Percentiles rank a stretch among this genome's conserved stretches.
Conservation (phyloP, 2,113 vertebrate species). For the Phalacrocorax carbo region DNA sequence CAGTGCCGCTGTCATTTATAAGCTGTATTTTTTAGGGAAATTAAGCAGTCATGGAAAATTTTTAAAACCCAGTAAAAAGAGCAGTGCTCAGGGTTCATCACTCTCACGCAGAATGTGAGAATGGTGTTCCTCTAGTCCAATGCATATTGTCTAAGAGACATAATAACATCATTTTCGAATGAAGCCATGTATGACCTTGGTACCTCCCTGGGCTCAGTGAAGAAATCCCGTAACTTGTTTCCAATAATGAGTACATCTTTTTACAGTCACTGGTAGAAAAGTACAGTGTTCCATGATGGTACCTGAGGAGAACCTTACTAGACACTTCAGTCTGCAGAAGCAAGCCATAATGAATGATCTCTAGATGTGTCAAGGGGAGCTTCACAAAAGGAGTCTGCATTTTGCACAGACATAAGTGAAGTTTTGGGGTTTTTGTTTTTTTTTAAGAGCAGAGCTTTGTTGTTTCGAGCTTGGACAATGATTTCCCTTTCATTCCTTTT, state of each 20-base stretch:
- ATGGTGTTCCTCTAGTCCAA: neutral
- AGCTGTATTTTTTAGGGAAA: neutral
- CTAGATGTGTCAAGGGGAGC: neutral
- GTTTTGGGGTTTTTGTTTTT: neutral
- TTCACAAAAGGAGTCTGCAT: neutral
- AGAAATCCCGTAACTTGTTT: neutral
- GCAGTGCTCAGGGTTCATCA: neutral
- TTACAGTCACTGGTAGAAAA: neutral
- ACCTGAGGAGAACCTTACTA: neutral
- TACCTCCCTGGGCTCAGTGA: neutral
- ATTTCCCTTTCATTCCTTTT: neutral
- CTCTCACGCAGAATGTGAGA: neutral
- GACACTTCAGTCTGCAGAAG: neutral
- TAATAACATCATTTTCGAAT: neutral
- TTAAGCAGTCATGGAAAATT: neutral
- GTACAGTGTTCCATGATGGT: neutral
- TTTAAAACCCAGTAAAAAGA: neutral
- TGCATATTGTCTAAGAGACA: neutral
- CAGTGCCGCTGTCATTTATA: neutral
- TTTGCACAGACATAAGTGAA: neutral
- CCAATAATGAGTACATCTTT: neutral
- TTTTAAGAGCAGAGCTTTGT: neutral
- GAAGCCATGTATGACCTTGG: neutral
- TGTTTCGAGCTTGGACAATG: neutral
- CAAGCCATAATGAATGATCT: neutral